Percentiles rank a stretch among this genome's conserved stretches.
Evolutionary conservation across 2,888 invertebrate genomes (phyloP).

Genomic region (Linnaemya tessellans): DNA sequence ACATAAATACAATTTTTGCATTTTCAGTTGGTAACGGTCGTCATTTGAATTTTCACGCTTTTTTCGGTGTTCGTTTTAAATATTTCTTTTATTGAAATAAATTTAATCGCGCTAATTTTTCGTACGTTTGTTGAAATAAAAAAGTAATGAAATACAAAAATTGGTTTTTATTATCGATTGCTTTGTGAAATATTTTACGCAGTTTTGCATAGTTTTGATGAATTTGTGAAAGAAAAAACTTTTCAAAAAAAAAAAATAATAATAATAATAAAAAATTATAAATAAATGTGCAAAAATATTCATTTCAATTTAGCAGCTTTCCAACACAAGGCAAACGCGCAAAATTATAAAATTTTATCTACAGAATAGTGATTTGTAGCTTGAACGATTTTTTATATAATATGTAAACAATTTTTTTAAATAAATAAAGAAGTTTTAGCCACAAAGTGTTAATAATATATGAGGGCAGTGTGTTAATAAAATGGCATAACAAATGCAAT

Average conservation of each 20-base stretch:
- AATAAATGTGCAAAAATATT: slow-evolving; percentile 6
- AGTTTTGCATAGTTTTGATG: slow-evolving; percentile 31
- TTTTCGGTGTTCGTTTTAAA: slow-evolving; percentile 36
- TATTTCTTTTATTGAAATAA: slow-evolving; percentile 20
- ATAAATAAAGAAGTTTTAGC: not conserved
- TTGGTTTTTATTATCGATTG: not conserved
- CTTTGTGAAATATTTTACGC: slow-evolving; percentile 1
- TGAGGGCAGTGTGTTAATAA: not conserved
- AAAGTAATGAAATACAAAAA: slow-evolving; percentile 27
- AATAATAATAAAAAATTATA: slow-evolving; percentile 16
- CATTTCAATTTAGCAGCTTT: slow-evolving; percentile 7
- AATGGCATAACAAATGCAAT: not conserved
- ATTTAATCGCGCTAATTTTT: slow-evolving; percentile 22
- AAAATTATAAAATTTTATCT: slow-evolving; percentile 13
- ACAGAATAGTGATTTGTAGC: slow-evolving; percentile 22
- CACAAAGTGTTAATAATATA: not conserved
- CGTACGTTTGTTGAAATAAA: slow-evolving; percentile 41
- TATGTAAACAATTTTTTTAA: too few relatives aligned
- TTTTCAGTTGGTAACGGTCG: slow-evolving; percentile 79
- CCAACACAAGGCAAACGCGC: not conserved
- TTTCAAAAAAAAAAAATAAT: slow-evolving; percentile 19
- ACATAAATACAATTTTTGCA: slow-evolving; percentile 77
- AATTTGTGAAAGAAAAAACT: slow-evolving; percentile 22
- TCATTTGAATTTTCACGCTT: slow-evolving; percentile 80
- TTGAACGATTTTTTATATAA: not conserved